Conservation (phyloP, 2,113 vertebrate species). For the Onychorhynchus coronatus region DNA sequence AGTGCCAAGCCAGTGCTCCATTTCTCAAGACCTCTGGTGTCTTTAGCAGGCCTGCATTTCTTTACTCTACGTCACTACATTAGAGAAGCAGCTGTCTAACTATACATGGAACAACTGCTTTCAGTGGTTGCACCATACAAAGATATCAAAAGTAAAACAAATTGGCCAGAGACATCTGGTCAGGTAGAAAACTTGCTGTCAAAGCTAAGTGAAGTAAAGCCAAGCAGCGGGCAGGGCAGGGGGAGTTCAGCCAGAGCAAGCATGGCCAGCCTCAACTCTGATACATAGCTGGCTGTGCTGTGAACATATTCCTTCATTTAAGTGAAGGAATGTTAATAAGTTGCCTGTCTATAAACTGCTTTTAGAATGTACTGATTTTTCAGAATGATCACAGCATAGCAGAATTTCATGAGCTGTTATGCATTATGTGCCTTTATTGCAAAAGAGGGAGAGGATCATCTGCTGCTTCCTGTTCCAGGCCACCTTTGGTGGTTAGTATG, state of each 20-base stretch:
- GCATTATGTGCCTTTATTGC: not conserved
- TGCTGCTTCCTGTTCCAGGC: not conserved
- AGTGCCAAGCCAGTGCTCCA: not conserved
- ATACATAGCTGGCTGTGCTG: not conserved
- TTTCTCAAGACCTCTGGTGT: not conserved
- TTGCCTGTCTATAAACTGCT: not conserved
- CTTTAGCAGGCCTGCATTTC: not conserved
- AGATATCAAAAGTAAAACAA: not conserved
- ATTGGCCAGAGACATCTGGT: not conserved
- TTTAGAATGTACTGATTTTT: not conserved
- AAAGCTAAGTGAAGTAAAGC: not conserved
- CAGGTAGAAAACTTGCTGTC: not conserved
- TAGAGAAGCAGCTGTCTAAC: not conserved
- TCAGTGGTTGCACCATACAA: not conserved
- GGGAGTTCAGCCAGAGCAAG: not conserved
- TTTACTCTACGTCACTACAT: not conserved
- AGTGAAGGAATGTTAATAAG: not conserved
- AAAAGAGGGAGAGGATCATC: not conserved
- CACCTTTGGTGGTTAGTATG: not conserved
- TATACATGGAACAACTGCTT: not conserved
- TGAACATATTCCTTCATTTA: not conserved
- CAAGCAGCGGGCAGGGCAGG: not conserved
- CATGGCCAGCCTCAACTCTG: not conserved
- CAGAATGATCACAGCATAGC: not conserved
- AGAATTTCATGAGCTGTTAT: not conserved